Percentiles rank a stretch among this genome's conserved stretches.
These are phyloP conservation scores for Acipenser oxyrinchus DNA, from an alignment of 2,797 vertebrate species.

Conservation along the genomic window DNA sequence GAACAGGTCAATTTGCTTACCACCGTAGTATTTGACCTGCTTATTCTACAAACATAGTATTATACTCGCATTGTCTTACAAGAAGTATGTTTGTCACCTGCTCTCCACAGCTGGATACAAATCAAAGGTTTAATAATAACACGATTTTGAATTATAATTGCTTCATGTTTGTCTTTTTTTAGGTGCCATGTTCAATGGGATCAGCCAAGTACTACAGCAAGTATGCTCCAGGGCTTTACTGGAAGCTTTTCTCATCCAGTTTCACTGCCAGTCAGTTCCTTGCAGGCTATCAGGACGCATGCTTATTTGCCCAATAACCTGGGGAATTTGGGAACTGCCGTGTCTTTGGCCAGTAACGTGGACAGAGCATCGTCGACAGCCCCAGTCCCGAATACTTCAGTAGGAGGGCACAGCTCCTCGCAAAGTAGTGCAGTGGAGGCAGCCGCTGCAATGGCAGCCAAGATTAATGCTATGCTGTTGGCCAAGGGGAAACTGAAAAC, in stretches of 20 bases:
- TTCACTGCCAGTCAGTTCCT: conserved; percentile 28
- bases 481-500: conserved; percentile 70
- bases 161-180: background rate
- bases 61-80: background rate
- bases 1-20: conserved; percentile 60
- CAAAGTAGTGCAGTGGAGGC: conserved; percentile 58
- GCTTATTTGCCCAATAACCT: conserved; percentile 16
- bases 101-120: no score
- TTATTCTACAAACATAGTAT: conserved; percentile 51
- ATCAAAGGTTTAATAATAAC: background rate
- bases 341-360: no score
- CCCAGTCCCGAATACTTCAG: background rate
- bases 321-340: background rate
- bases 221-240: conserved; percentile 35
- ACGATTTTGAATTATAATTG: background rate
- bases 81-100: background rate
- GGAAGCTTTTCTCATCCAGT: conserved; percentile 31
- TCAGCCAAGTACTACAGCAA: conserved; percentile 45
- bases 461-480: conserved; percentile 73
- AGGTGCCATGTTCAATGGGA: conserved; percentile 71
- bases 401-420: conserved; percentile 8
- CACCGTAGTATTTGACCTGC: conserved; percentile 54
- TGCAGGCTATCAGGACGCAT: background rate
- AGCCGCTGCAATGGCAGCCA: conserved; percentile 68
- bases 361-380: background rate